phyloP scores from a whole-genome alignment of 2,797 vertebrate genomes.

The Halcyon badia region DNA sequence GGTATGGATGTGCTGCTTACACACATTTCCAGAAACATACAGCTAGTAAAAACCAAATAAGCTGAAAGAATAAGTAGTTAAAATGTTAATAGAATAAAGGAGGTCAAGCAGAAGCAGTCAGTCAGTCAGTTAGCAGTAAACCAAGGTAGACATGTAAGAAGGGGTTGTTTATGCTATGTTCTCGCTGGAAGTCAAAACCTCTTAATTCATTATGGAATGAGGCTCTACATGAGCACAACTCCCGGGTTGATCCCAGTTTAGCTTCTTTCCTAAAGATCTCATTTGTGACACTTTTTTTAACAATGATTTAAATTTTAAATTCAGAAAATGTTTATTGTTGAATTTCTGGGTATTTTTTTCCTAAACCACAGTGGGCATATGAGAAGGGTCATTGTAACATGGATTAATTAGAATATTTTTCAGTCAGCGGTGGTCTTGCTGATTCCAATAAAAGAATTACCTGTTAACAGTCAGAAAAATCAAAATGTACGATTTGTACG shows the following conservation, averaged over 20 bases:
- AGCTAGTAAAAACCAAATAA: not conserved
- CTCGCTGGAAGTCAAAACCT: not conserved
- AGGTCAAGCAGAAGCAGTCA: not conserved
- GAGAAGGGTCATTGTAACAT: not conserved
- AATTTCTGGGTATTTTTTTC: not conserved
- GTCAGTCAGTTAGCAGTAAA: not conserved
- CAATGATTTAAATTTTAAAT: not conserved
- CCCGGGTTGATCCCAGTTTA: not conserved
- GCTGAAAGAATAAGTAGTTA: not conserved
- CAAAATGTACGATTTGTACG: not conserved
- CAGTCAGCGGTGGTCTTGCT: not conserved
- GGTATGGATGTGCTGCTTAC: not conserved
- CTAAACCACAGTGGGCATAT: not conserved
- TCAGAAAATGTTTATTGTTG: not conserved
- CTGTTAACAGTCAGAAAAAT: not conserved
- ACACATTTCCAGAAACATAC: not conserved
- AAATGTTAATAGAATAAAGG: not conserved
- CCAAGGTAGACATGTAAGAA: not conserved
- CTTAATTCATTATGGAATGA: not conserved
- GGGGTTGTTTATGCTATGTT: not conserved
- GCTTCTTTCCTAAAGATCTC: not conserved
- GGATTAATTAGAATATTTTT: not conserved
- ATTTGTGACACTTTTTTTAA: not conserved
- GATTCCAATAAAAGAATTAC: not conserved
- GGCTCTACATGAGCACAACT: not conserved